Conservation (phyloP, 2,797 vertebrate species). For the Danionella dracula region DNA sequence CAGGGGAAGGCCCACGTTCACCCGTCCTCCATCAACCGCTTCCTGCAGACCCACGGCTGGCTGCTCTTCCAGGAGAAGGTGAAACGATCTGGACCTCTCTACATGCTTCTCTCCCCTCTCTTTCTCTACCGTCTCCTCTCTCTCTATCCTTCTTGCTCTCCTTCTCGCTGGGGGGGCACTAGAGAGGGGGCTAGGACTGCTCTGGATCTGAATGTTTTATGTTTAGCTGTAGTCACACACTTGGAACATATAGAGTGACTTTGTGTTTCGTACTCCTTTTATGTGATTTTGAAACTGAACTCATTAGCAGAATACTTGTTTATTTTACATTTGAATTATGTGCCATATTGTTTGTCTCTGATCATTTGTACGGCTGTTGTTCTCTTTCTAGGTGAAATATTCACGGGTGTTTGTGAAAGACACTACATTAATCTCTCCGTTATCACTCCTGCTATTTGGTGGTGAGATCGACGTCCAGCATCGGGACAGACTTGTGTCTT, state of each 20-base stretch:
- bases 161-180: no score
- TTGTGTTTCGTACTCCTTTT: no score
- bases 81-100: not conserved
- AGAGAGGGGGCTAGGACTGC: no score
- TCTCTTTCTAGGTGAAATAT: conserved; percentile 80
- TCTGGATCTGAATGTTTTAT: no score
- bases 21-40: conserved; percentile 90
- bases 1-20: conserved; percentile 93
- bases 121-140: no score
- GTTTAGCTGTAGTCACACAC: no score
- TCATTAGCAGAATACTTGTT: no score
- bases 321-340: no score
- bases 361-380: not conserved
- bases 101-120: no score
- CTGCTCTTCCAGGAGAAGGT: conserved; percentile 95
- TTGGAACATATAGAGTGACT: no score
- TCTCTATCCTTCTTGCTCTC: no score
- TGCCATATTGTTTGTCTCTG: not conserved
- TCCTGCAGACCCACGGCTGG: conserved; percentile 88
- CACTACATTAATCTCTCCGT: conserved; percentile 86
- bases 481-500: conserved; percentile 83
- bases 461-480: conserved; percentile 95
- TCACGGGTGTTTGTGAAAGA: conserved; percentile 86
- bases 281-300: no score
- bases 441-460: conserved; percentile 94